Conservation (phyloP, 2,797 vertebrate genomes). For the Sphaeramia orbicularis region DNA sequence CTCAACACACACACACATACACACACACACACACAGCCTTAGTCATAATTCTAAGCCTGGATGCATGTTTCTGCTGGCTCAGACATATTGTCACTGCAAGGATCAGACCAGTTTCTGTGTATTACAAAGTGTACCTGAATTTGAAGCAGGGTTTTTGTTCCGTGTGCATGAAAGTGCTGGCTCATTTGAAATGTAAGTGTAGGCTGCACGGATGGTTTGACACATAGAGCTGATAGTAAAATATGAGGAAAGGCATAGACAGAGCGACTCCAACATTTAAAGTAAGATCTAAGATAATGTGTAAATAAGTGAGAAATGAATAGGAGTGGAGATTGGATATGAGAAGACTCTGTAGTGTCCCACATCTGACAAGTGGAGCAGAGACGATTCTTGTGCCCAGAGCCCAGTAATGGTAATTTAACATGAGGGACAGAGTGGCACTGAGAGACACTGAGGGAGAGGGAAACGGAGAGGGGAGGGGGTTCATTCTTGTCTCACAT, state of each 20-base stretch:
- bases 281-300: constrained; percentile 37
- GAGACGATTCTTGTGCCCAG: constrained; percentile 67
- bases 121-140: constrained; percentile 43
- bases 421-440: constrained; percentile 75
- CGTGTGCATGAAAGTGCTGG: constrained; percentile 8
- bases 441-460: constrained; percentile 50
- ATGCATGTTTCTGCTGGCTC: constrained; percentile 52
- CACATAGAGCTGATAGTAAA: not conserved
- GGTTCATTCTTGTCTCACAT: constrained; percentile 59
- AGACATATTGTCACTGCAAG: constrained; percentile 50
- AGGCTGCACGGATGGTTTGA: constrained; percentile 8
- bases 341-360: constrained; percentile 64
- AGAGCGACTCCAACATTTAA: constrained; percentile 22
- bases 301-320: constrained; percentile 39
- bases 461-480: constrained; percentile 29
- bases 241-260: constrained; percentile 19
- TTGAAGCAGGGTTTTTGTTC: constrained; percentile 10
- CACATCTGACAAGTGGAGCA: constrained; percentile 82
- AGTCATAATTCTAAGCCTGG: constrained; percentile 44
- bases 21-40: constrained; percentile 21
- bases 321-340: constrained; percentile 32
- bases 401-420: constrained; percentile 78
- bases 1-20: constrained; percentile 21
- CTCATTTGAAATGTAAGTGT: constrained; percentile 2
- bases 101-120: constrained; percentile 44